A percentile compares a stretch with the other conserved stretches of the same genome.
Evolutionary conservation across 2,113 vertebrate genomes (phyloP).

Genomic region (Motacilla tschutschensis): DNA sequence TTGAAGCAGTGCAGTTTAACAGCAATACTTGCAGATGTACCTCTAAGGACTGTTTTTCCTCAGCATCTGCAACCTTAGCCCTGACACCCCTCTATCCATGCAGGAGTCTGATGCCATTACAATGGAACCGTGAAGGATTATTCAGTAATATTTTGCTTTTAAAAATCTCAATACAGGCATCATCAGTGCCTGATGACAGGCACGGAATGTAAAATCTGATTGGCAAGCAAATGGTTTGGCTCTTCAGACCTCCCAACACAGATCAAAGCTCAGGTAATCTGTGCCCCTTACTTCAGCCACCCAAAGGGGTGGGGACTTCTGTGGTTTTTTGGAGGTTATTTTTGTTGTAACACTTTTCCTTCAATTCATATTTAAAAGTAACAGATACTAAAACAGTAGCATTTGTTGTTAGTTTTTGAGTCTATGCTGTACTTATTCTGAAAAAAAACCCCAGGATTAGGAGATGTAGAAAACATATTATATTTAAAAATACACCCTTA

Average conservation of each 20-base stretch:
- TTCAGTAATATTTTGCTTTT: neutral
- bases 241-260: neutral
- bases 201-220: constrained; percentile 6
- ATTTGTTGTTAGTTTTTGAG: neutral
- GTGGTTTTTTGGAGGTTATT: neutral
- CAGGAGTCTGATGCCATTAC: neutral
- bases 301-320: neutral
- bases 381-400: neutral
- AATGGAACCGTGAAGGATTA: neutral
- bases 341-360: neutral
- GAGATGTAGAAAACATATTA: neutral
- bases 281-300: neutral
- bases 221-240: neutral
- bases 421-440: neutral
- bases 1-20: neutral
- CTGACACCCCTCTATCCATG: neutral
- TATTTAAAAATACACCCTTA: constrained; percentile 15
- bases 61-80: neutral
- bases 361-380: neutral
- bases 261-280: neutral
- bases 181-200: neutral
- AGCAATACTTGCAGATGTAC: neutral
- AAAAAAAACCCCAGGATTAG: neutral
- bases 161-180: neutral
- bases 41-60: neutral